Conservation (phyloP, 2,113 vertebrate species). For the Prolemur simus region DNA sequence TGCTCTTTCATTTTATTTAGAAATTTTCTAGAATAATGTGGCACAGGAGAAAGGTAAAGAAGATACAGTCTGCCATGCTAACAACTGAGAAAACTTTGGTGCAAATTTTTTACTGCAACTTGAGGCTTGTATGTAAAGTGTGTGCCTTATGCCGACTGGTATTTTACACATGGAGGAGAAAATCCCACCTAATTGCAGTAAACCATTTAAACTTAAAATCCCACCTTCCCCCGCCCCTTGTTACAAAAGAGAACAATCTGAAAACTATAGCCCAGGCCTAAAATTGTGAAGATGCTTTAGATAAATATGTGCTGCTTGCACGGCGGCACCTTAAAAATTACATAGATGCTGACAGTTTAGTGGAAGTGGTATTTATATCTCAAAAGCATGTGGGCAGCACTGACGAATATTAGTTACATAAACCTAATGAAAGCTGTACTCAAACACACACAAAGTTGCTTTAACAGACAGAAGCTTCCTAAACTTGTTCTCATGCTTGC, state of each 20-base stretch:
- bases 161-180: background rate
- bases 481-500: slow-evolving; percentile 71
- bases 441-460: slow-evolving; percentile 67
- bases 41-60: slow-evolving; percentile 7
- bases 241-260: slow-evolving; percentile 50
- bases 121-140: background rate
- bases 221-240: background rate
- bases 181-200: background rate
- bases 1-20: background rate
- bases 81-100: slow-evolving; percentile 23
- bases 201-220: slow-evolving; percentile 59
- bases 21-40: background rate
- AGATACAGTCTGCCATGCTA: background rate
- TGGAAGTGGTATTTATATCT: slow-evolving; percentile 80
- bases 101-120: slow-evolving; percentile 53
- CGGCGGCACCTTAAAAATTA: slow-evolving; percentile 73
- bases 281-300: slow-evolving; percentile 75
- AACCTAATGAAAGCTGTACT: slow-evolving; percentile 74
- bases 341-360: slow-evolving; percentile 74
- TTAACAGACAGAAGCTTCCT: slow-evolving; percentile 76
- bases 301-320: slow-evolving; percentile 71
- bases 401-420: slow-evolving; percentile 81
- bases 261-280: slow-evolving; percentile 65
- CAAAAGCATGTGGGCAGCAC: slow-evolving; percentile 64
- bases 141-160: background rate